Conservation (phyloP, 2,797 vertebrate genomes). For the Anableps anableps region DNA sequence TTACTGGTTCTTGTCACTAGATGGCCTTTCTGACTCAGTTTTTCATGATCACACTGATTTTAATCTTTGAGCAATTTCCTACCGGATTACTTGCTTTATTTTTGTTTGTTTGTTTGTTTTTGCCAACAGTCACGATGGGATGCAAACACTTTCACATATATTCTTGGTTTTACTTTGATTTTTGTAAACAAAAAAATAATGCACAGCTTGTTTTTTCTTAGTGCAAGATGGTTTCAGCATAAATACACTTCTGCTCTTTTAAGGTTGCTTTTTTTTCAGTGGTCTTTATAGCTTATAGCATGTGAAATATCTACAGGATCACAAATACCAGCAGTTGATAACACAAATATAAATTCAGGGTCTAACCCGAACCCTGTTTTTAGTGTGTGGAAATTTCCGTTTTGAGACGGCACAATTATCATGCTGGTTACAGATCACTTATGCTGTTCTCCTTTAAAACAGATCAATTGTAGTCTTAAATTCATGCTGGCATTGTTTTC, state of each 20-base stretch:
- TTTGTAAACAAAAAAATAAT: slow-evolving; percentile 5
- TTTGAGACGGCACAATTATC: background rate
- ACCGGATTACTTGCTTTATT: background rate
- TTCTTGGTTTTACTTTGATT: slow-evolving; percentile 11
- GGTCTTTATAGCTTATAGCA: background rate
- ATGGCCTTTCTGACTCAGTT: slow-evolving; percentile 38
- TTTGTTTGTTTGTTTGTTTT: background rate
- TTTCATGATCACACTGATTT: background rate
- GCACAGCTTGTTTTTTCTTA: background rate
- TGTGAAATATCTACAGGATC: background rate
- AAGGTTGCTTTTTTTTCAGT: background rate
- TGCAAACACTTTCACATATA: background rate
- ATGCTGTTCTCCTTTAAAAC: too few species aligned
- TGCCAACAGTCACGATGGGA: slow-evolving; percentile 4
- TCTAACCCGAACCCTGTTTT: background rate
- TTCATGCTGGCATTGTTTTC: background rate
- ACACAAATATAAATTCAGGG: background rate
- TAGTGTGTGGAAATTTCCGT: background rate
- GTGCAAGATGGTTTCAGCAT: background rate
- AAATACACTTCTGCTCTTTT: background rate
- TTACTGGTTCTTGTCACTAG: slow-evolving; percentile 51
- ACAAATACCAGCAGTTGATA: background rate
- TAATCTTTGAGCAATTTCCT: background rate
- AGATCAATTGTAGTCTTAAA: too few species aligned
- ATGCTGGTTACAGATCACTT: background rate